Percentiles rank a stretch among this genome's conserved stretches.
Evolutionary conservation across 2,113 vertebrate genomes (phyloP).

Genomic region (Nothoprocta perdicaria): DNA sequence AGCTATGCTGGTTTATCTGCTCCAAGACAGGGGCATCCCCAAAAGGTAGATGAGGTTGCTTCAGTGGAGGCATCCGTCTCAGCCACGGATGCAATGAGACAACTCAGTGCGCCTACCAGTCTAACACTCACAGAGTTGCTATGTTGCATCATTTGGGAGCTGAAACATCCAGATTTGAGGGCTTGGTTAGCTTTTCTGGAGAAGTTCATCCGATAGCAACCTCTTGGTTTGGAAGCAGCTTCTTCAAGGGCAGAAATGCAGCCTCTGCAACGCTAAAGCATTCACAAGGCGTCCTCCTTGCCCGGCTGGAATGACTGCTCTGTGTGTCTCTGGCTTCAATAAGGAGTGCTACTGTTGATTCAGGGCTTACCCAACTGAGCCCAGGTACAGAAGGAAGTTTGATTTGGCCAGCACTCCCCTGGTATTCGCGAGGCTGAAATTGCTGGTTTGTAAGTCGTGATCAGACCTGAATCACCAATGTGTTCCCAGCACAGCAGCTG

Average conservation of each 20-base stretch:
- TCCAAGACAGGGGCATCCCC: not conserved
- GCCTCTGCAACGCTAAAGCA: conserved; percentile 23
- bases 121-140: not conserved
- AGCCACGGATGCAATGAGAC: not conserved
- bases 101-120: not conserved
- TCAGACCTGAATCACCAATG: not conserved
- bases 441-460: conserved; percentile 30
- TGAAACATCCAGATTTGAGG: rapidly evolving
- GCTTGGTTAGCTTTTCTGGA: not conserved
- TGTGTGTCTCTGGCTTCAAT: conserved; percentile 33
- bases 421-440: conserved; percentile 23
- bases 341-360: conserved; percentile 46
- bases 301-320: conserved; percentile 13
- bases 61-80: not conserved
- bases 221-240: not conserved
- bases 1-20: not conserved
- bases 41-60: not conserved
- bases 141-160: not conserved
- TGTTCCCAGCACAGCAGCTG: conserved; percentile 23
- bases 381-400: conserved; percentile 42
- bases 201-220: not conserved
- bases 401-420: conserved; percentile 17
- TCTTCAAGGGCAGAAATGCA: conserved; percentile 62
- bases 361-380: conserved; percentile 16
- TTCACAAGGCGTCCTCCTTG: conserved; percentile 11